Evolutionary conservation across 2,888 invertebrate genomes (phyloP).

Genomic region (Eilema caniola): DNA sequence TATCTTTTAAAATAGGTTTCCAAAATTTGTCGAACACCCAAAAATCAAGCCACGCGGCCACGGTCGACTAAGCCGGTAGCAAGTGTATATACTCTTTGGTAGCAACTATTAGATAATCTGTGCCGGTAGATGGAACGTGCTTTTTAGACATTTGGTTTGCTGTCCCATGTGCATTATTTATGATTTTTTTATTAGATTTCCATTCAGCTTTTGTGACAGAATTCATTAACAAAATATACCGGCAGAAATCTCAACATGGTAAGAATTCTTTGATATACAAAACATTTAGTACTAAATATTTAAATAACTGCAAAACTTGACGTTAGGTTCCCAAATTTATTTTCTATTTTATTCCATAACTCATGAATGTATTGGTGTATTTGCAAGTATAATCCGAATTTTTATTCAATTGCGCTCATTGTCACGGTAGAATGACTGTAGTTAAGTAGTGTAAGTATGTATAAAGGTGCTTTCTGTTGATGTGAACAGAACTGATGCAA

Average conservation of each 20-base stretch:
- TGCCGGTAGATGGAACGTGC: too few species aligned
- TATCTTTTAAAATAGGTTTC: too few species aligned
- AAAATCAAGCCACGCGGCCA: too few species aligned
- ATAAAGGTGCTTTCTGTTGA: background rate
- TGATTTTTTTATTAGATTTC: constrained; percentile 22
- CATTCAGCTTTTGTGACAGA: constrained; percentile 40
- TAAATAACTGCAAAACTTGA: constrained; percentile 28
- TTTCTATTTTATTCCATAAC: constrained; percentile 19
- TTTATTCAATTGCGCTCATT: background rate
- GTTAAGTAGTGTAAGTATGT: background rate
- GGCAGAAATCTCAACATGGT: constrained; percentile 35
- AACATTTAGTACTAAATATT: background rate
- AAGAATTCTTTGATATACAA: constrained; percentile 17
- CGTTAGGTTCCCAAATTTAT: constrained; percentile 35
- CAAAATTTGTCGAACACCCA: too few species aligned
- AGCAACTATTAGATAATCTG: too few species aligned
- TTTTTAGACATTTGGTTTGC: constrained; percentile 21
- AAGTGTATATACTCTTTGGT: too few species aligned
- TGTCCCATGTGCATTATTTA: constrained; percentile 48
- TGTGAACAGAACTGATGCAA: background rate
- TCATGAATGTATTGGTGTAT: constrained; percentile 6
- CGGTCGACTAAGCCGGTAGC: too few species aligned
- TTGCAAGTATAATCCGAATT: constrained; percentile 1
- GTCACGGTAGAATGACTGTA: background rate
- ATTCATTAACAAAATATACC: constrained; percentile 26